A percentile compares a stretch with the other conserved stretches of the same genome.
Conservation (phyloP, 1,140 invertebrate species). For the Brachionus manjavacas region DNA sequence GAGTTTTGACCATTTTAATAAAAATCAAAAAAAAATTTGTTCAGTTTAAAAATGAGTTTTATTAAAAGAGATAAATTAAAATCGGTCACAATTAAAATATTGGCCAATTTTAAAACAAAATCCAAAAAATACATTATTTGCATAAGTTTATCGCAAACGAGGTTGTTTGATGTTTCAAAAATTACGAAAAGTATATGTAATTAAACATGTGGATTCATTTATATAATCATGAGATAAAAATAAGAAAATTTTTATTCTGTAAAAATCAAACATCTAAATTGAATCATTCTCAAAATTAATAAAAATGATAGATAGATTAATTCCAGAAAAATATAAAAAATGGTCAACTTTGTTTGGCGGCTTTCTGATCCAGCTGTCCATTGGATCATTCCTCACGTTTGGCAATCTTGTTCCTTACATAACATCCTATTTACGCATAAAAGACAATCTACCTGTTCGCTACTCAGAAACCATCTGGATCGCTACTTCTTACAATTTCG, state of each 20-base stretch:
- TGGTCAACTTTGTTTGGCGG: constrained; percentile 31
- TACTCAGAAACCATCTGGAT: constrained; percentile 56
- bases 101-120: too few species aligned
- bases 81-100: too few species aligned
- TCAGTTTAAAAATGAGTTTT: too few species aligned
- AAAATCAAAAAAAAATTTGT: too few species aligned
- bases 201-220: not conserved
- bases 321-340: constrained; percentile 21
- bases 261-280: not conserved
- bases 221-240: not conserved
- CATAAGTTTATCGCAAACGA: too few species aligned
- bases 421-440: constrained; percentile 55
- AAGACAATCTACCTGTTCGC: constrained; percentile 45
- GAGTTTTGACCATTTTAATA: too few species aligned
- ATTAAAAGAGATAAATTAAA: too few species aligned
- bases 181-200: not conserved
- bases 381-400: constrained; percentile 19
- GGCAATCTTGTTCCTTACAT: constrained; percentile 58
- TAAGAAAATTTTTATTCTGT: not conserved
- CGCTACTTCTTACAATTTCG: constrained; percentile 46
- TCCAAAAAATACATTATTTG: too few species aligned
- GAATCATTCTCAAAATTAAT: not conserved
- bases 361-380: constrained; percentile 27
- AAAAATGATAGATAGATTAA: constrained; percentile 1
- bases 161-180: too few species aligned